Evolutionary conservation across 1,140 invertebrate genomes (phyloP).

Genomic region (Hesperophylax magnus): DNA sequence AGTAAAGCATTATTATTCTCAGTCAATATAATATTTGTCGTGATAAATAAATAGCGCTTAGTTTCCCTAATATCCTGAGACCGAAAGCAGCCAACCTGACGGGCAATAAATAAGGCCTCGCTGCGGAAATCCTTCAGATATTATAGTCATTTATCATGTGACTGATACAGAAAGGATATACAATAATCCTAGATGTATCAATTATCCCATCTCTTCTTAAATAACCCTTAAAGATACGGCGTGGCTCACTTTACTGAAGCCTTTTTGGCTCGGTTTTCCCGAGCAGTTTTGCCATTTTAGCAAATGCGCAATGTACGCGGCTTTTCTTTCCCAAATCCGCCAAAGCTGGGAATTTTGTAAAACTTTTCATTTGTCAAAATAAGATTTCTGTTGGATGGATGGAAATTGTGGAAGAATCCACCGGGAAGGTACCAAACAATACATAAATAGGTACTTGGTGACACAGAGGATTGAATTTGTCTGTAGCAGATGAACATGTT

Average conservation of each 20-base stretch:
- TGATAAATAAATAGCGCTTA: neutral
- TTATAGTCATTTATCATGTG: slow-evolving; percentile 13
- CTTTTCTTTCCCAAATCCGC: neutral
- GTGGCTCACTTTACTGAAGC: too few species aligned
- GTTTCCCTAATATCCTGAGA: neutral
- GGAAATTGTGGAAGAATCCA: too few species aligned
- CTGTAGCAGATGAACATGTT: too few species aligned
- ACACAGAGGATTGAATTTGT: too few species aligned
- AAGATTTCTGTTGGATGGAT: neutral
- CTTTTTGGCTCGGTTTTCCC: neutral
- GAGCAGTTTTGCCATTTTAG: neutral
- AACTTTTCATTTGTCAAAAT: slow-evolving; percentile 6
- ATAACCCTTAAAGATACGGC: neutral
- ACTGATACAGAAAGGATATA: slow-evolving; percentile 7
- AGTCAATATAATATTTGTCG: neutral
- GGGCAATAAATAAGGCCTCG: neutral
- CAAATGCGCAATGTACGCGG: neutral
- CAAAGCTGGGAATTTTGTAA: neutral
- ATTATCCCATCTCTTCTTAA: slow-evolving; percentile 6
- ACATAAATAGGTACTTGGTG: too few species aligned
- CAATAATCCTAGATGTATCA: slow-evolving; percentile 25
- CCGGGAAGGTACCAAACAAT: too few species aligned
- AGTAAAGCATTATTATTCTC: neutral
- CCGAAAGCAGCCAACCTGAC: neutral
- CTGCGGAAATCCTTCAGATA: neutral